A percentile compares a stretch with the other conserved stretches of the same genome.
phyloP scores from a whole-genome alignment of 92 coral and sea anemone genomes.

The Epizoanthus scotinus region DNA sequence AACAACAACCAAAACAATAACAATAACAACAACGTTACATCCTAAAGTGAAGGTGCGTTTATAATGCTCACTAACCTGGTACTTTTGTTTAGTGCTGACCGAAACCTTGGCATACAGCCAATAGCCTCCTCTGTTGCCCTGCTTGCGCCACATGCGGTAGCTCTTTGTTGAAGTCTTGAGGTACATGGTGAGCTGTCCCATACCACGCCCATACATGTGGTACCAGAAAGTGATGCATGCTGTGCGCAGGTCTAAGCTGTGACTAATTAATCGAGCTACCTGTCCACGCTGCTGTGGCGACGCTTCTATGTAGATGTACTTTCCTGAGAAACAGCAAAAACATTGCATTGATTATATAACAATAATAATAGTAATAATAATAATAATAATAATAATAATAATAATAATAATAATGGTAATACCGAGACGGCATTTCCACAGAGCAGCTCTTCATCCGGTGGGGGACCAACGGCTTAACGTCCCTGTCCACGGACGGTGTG shows the following conservation, averaged over 20 bases:
- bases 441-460: too few relatives aligned
- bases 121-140: constrained; percentile 2
- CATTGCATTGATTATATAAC: too few relatives aligned
- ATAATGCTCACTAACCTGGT: constrained; percentile 9
- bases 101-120: constrained; percentile 24
- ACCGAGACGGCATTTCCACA: too few relatives aligned
- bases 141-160: constrained; percentile 9
- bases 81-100: constrained; percentile 14
- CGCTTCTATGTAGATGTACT: constrained; percentile 28
- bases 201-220: constrained; percentile 25
- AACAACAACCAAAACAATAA: too few relatives aligned
- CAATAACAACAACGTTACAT: too few relatives aligned
- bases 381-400: too few relatives aligned
- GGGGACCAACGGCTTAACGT: too few relatives aligned
- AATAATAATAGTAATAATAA: too few relatives aligned
- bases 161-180: constrained; percentile 28
- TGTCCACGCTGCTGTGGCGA: constrained; percentile 19
- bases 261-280: constrained; percentile 15
- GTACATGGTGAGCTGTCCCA: constrained; percentile 17
- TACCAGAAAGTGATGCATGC: constrained; percentile 16
- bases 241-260: background rate
- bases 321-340: background rate
- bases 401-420: too few relatives aligned
- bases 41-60: background rate
- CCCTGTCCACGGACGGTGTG: too few relatives aligned